Evolutionary conservation across 2,888 invertebrate species (phyloP).

Genomic region (Cepaea hortensis): DNA sequence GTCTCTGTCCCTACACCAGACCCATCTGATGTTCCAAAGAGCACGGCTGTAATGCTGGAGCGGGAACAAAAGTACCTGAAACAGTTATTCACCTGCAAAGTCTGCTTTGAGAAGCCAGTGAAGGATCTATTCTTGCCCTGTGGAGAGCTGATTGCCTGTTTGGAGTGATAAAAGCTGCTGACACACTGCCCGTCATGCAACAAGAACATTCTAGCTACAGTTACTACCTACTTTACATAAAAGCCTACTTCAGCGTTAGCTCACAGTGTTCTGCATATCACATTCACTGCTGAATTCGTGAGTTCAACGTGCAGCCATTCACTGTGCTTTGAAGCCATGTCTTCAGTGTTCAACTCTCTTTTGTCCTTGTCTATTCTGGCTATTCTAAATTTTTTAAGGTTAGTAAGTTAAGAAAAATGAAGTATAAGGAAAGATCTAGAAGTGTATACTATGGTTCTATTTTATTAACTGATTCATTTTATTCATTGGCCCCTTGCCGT

Average conservation of each 20-base stretch:
- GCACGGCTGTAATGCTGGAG: background rate
- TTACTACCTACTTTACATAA: constrained; percentile 31
- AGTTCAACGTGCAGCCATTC: too few relatives aligned
- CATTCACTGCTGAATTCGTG: too few relatives aligned
- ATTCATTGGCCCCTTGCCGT: too few relatives aligned
- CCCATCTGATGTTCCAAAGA: background rate
- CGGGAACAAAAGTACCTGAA: background rate
- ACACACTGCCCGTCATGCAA: constrained; percentile 37
- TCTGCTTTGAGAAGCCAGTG: constrained; percentile 8
- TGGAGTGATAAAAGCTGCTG: constrained; percentile 31
- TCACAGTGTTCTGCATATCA: too few relatives aligned
- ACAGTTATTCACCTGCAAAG: constrained; percentile 17
- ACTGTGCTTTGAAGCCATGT: too few relatives aligned
- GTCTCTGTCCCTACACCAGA: background rate
- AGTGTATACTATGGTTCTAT: too few relatives aligned
- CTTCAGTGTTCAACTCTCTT: too few relatives aligned
- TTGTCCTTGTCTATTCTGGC: too few relatives aligned
- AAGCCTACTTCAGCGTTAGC: background rate
- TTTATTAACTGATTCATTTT: too few relatives aligned
- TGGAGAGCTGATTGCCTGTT: constrained; percentile 36
- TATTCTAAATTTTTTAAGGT: too few relatives aligned
- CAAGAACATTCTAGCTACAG: constrained; percentile 36
- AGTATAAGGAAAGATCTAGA: too few relatives aligned
- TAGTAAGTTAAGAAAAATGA: too few relatives aligned
- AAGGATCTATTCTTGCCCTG: constrained; percentile 24